Evolutionary conservation across 23 tunicate species (phyloP).

Genomic region (Phallusia fumigata): DNA sequence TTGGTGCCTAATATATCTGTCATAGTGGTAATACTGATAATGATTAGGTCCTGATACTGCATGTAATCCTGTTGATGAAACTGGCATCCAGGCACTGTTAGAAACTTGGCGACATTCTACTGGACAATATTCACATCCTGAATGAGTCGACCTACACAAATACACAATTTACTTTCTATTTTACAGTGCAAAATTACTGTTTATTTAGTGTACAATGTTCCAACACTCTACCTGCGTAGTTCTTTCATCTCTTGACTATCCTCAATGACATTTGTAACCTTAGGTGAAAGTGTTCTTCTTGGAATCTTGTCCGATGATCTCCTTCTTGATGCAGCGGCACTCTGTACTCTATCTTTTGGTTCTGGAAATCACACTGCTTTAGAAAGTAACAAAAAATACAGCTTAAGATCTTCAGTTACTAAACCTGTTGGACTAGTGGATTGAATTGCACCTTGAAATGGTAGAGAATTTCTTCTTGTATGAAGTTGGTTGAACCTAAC

Average conservation of each 20-base stretch:
- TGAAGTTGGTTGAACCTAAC: neutral
- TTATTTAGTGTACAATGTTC: no score
- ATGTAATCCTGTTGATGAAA: conserved; percentile 42
- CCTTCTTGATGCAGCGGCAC: neutral
- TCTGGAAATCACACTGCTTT: neutral
- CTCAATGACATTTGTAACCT: neutral
- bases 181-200: no score
- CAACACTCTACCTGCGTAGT: neutral
- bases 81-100: conserved; percentile 13
- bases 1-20: conserved; percentile 35
- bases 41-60: conserved; percentile 39
- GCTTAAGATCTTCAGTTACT: neutral
- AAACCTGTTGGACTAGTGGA: neutral
- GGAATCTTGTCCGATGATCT: neutral
- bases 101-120: conserved; percentile 53
- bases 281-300: conserved; percentile 10
- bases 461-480: neutral
- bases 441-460: conserved; percentile 1
- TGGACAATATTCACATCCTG: conserved; percentile 52
- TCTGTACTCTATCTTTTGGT: neutral
- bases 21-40: conserved; percentile 42
- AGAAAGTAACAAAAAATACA: neutral
- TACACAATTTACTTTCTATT: no score
- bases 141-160: conserved; percentile 12
- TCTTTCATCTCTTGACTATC: neutral